phyloP scores from a whole-genome alignment of 2,113 vertebrate species.

The Mormoops blainvillei region DNA sequence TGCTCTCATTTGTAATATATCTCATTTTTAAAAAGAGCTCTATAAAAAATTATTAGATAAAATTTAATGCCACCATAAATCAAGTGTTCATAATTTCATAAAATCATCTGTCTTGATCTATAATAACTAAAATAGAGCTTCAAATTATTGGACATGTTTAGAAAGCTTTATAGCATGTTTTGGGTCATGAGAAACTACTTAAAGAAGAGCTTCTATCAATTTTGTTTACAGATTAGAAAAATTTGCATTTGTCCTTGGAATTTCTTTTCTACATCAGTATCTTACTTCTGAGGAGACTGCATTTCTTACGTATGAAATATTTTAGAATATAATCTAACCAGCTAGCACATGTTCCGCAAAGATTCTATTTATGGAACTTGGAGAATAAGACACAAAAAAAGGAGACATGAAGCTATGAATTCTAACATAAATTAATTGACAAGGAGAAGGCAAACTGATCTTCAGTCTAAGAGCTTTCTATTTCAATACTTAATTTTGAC shows the following conservation, averaged over 20 bases:
- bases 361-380: conserved; percentile 47
- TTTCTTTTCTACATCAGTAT: conserved; percentile 25
- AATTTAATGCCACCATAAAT: conserved; percentile 41
- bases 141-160: not conserved
- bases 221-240: conserved; percentile 40
- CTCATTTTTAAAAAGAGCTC: conserved; percentile 9
- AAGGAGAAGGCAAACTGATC: not conserved
- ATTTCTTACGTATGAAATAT: conserved; percentile 17
- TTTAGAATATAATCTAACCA: conserved; percentile 37
- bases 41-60: conserved; percentile 32
- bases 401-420: not conserved
- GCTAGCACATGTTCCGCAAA: not conserved
- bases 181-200: not conserved
- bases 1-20: not conserved
- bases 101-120: conserved; percentile 45
- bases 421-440: conserved; percentile 27
- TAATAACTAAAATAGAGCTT: not conserved
- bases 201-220: not conserved
- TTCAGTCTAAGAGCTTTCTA: not conserved
- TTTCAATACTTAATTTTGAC: not conserved
- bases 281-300: not conserved
- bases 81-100: conserved; percentile 31
- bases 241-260: not conserved
- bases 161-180: not conserved
- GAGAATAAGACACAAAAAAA: not conserved